Percentiles rank a stretch among this genome's conserved stretches.
phyloP scores from a whole-genome alignment of 2,113 vertebrate genomes.

The Calonectris borealis region DNA sequence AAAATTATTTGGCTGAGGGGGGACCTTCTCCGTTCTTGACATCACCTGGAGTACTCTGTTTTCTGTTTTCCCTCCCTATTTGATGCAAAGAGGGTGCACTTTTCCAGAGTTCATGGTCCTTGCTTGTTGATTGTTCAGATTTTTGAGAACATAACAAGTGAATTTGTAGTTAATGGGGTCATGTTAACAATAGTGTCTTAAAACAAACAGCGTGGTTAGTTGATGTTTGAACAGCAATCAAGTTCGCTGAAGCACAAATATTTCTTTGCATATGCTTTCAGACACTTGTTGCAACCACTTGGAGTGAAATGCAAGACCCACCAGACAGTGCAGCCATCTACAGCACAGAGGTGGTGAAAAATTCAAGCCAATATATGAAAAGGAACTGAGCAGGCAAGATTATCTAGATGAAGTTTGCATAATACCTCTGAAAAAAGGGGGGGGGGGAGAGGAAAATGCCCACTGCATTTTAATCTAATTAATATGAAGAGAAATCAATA shows the following conservation, averaged over 20 bases:
- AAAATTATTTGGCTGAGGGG: not conserved
- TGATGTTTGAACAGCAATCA: conserved; percentile 39
- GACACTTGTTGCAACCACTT: not conserved
- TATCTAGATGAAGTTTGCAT: not conserved
- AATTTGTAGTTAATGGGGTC: conserved; percentile 39
- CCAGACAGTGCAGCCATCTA: not conserved
- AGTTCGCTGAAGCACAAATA: conserved; percentile 16
- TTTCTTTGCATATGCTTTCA: not conserved
- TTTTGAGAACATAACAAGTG: conserved; percentile 24
- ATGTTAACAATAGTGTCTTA: conserved; percentile 14
- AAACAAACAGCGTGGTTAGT: not conserved
- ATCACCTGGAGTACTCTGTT: not conserved
- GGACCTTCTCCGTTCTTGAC: not conserved
- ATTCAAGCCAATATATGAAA: not conserved
- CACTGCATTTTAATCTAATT: not conserved
- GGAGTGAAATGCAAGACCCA: not conserved
- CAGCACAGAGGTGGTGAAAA: not conserved
- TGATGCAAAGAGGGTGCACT: not conserved
- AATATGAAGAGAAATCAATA: not conserved
- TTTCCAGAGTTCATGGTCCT: conserved; percentile 2
- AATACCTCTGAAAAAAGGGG: not conserved
- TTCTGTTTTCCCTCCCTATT: not conserved
- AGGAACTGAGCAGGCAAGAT: not conserved
- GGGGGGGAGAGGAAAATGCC: not conserved
- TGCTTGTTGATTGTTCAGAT: not conserved